A percentile compares a stretch with the other conserved stretches of the same genome.
phyloP scores from a whole-genome alignment of 2,797 vertebrate genomes.

The Brachymystax lenok region DNA sequence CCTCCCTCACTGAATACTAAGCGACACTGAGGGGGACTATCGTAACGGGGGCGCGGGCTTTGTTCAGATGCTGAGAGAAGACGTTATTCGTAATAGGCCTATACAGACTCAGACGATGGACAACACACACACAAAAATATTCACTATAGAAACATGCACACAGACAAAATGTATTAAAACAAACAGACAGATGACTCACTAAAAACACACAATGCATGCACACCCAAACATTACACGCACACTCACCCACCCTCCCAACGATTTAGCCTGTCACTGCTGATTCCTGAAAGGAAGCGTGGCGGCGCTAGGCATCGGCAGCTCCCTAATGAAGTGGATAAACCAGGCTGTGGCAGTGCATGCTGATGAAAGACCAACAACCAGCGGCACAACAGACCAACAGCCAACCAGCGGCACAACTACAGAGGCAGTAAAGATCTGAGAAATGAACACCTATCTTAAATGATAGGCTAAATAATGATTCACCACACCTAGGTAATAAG shows the following conservation, averaged over 20 bases:
- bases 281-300: conserved; percentile 59
- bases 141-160: conserved; percentile 32
- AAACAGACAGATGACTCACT: conserved; percentile 16
- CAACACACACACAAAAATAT: conserved; percentile 5
- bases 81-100: not conserved
- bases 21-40: conserved; percentile 40
- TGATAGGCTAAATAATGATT: too few species aligned
- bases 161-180: conserved; percentile 10
- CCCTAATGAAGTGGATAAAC: conserved; percentile 69
- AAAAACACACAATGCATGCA: conserved; percentile 31
- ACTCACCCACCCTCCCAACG: conserved; percentile 37
- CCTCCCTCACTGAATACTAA: conserved; percentile 70
- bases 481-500: too few species aligned
- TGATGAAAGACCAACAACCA: conserved; percentile 53
- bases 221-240: conserved; percentile 23
- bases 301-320: conserved; percentile 46
- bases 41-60: conserved; percentile 48
- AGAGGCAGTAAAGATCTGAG: too few species aligned
- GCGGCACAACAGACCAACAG: not conserved
- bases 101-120: not conserved
- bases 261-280: conserved; percentile 66
- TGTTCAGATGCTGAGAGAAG: not conserved
- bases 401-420: not conserved
- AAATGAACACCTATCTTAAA: not conserved
- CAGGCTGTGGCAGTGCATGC: conserved; percentile 60